Evolutionary conservation across 1,140 invertebrate species (phyloP), one percentile per base, ranked within the genome.

Genomic region (Drosophila watanabei): DNA sequence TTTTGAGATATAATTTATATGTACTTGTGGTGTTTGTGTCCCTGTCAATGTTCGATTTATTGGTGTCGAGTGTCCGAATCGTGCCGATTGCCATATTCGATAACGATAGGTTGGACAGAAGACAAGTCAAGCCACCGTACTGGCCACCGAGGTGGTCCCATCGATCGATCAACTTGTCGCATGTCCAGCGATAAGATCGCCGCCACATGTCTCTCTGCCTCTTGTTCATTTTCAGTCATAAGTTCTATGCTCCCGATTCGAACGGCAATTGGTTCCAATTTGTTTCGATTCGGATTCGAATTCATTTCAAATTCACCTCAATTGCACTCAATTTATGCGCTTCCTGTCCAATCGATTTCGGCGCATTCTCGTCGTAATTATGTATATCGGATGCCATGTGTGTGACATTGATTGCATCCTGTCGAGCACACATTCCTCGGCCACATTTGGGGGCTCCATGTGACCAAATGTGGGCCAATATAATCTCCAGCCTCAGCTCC

Each of bases 331-430:
- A 88, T 83, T 88, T 88, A 80, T 88, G 57, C 69, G 69, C 69
- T 88, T 88, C 84, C 85, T 88, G 84, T 84, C 75, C 75, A 76
- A 64, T 80, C 77, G 52, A 84, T 72, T 72, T 79, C 9, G 48
- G n/a, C 37, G 64, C 48, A 83, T 80, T 83, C 80, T 83, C 71
- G 49, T 24, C 33, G 41, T 64, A 49, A 71, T 80, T 80, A 48
- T 49, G 41, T 54, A 39, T 63, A 48, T 54, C 62, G 59, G 60
- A 65, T 69, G 32, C 35, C 61, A n/a, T 14, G 30, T 43, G 30
- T 58, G 9, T 59, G 80, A 48, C 80, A 73, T 82, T 83, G 80
- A 70, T 63, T 52, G 66, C 79, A 87, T 86, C 83, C 82, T 87
- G 75, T 51, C 24, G 35, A 49, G 48, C 41, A 51, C 54, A 77